Evolutionary conservation across 2,797 vertebrate species (phyloP).

Genomic region (Rhynchotus rufescens): DNA sequence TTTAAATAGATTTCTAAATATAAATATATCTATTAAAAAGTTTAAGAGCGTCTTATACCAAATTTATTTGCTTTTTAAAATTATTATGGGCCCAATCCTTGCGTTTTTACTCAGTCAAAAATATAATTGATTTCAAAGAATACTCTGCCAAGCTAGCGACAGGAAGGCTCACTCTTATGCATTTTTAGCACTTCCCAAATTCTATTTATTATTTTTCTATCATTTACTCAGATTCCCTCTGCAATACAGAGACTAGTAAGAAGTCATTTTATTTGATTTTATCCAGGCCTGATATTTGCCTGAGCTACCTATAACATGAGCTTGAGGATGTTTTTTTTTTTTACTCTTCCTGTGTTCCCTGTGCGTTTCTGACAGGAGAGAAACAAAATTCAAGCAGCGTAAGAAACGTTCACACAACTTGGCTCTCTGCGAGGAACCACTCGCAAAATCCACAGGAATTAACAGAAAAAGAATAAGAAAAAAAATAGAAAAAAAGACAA

Average conservation of each 20-base stretch:
- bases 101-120: background rate
- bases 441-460: background rate
- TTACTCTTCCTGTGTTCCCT: background rate
- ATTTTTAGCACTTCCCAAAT: background rate
- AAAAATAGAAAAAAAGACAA: too few relatives aligned
- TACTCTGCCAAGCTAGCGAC: background rate
- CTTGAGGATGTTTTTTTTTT: background rate
- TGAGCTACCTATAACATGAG: background rate
- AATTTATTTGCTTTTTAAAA: background rate
- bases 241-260: too few relatives aligned
- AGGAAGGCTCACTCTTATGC: background rate
- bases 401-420: too few relatives aligned
- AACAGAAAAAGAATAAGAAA: background rate
- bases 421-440: background rate
- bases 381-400: too few relatives aligned
- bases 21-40: background rate
- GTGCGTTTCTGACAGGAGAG: too few relatives aligned
- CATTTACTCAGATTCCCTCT: background rate
- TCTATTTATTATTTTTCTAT: background rate
- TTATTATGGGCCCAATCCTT: background rate
- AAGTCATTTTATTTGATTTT: background rate
- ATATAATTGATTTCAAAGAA: background rate
- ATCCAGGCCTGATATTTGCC: background rate
- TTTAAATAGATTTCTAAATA: background rate
- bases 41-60: background rate